These are phyloP conservation scores for Hetaerina titia DNA, from an alignment of 2,888 invertebrate species.

Conservation along the genomic window DNA sequence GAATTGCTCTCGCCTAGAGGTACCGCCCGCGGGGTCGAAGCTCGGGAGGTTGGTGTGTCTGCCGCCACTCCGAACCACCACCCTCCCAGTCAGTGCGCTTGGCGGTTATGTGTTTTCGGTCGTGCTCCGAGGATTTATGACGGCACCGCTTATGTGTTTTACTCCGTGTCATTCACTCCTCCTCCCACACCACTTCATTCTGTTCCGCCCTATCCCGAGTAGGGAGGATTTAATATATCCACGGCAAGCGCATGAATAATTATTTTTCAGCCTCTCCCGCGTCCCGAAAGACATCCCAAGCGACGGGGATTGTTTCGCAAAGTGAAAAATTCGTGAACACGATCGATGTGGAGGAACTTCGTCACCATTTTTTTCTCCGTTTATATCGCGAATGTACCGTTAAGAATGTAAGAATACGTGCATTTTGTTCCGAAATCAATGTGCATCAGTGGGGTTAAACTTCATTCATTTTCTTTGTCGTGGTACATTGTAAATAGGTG, in stretches of 20 bases:
- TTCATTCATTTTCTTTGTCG: no score
- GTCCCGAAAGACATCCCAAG: no score
- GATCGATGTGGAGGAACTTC: no score
- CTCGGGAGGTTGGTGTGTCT: not conserved
- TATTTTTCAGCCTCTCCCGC: not conserved
- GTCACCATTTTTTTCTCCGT: no score
- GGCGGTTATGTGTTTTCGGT: not conserved
- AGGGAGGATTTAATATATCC: not conserved
- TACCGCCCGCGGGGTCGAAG: not conserved
- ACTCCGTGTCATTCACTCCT: not conserved
- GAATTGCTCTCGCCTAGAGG: not conserved
- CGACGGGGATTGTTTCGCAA: no score
- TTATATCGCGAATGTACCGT: no score
- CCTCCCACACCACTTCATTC: not conserved
- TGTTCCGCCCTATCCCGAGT: not conserved
- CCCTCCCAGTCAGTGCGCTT: not conserved
- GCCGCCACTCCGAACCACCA: not conserved
- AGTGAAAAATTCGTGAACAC: no score
- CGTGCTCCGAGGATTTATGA: not conserved
- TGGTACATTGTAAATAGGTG: no score
- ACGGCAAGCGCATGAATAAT: not conserved
- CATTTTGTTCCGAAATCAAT: no score
- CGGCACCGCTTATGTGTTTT: not conserved
- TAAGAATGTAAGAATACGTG: no score
- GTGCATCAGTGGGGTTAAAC: no score